Conservation (phyloP, 2,797 vertebrate species). For the Pseudotriccus pelzelni region DNA sequence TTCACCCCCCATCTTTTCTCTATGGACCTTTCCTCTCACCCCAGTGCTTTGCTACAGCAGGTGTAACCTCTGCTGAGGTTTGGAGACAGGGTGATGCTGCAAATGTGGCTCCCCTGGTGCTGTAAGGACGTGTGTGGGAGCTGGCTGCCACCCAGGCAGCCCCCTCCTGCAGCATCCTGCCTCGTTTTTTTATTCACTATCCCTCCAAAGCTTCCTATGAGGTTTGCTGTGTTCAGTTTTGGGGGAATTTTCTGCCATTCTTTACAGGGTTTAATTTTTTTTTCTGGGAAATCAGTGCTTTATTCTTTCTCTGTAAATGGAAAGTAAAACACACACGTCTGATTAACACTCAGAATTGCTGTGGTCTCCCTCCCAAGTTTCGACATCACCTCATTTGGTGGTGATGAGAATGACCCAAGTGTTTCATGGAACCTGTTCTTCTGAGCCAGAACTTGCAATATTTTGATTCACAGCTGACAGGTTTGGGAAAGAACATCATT, state of each 20-base stretch:
- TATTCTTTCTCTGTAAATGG: not conserved
- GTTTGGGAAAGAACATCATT: not conserved
- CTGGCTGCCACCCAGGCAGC: not conserved
- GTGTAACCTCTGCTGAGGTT: not conserved
- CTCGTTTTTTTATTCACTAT: not conserved
- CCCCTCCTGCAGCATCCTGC: not conserved
- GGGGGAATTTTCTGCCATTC: not conserved
- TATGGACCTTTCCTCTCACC: not conserved
- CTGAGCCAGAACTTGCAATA: fast-evolving
- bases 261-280: not conserved
- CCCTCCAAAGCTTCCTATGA: not conserved
- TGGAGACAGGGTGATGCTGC: not conserved
- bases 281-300: not conserved
- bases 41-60: not conserved
- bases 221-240: not conserved
- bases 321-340: not conserved
- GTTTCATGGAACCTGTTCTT: not conserved
- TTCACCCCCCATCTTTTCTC: not conserved
- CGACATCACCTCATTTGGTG: not conserved
- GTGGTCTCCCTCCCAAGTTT: not conserved
- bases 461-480: not conserved
- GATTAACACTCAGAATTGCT: not conserved
- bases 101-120: not conserved
- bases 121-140: not conserved
- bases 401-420: not conserved